Evolutionary conservation across 2,113 vertebrate species (phyloP).

Genomic region (Willisornis vidua): DNA sequence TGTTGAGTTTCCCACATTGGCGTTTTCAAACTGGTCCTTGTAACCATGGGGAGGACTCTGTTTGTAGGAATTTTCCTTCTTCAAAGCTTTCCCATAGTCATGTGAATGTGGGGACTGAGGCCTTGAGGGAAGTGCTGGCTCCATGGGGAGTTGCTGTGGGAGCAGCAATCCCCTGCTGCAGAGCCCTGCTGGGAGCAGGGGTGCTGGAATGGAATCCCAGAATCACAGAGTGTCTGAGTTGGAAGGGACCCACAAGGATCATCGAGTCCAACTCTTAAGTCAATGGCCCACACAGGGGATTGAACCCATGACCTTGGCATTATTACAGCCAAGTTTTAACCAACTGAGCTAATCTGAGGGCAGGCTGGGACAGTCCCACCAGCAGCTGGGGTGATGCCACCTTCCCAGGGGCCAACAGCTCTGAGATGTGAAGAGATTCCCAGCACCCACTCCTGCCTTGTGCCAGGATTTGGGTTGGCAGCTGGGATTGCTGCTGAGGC

Average conservation of each 20-base stretch:
- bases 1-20: background rate
- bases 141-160: accelerated
- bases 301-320: too few relatives aligned
- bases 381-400: background rate
- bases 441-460: background rate
- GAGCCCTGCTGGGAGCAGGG: too few relatives aligned
- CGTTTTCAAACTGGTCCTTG: background rate
- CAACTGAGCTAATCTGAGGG: too few relatives aligned
- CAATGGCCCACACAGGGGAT: too few relatives aligned
- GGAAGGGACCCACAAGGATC: too few relatives aligned
- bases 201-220: too few relatives aligned
- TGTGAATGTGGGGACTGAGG: background rate
- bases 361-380: background rate
- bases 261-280: too few relatives aligned
- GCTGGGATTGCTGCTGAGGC: background rate
- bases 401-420: background rate
- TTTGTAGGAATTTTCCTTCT: background rate
- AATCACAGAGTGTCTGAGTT: too few relatives aligned
- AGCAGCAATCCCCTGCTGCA: too few relatives aligned
- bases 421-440: background rate
- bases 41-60: background rate
- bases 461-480: background rate
- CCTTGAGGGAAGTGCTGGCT: background rate
- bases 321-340: too few relatives aligned
- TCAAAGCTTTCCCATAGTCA: accelerated